Conservation (phyloP, 2,113 vertebrate genomes). For the Boulengeromyrus knoepffleri region DNA sequence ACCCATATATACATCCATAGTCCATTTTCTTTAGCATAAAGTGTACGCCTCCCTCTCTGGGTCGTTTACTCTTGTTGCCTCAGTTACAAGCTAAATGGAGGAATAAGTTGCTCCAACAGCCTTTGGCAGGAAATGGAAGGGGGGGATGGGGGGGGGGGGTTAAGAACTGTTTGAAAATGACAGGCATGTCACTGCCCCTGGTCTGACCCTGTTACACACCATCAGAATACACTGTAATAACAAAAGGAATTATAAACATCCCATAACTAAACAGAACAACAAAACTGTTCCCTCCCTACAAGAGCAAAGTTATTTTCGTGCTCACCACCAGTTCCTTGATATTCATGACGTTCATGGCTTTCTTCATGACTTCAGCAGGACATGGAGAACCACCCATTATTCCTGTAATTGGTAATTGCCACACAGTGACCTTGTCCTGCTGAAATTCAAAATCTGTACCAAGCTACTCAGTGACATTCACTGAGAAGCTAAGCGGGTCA, state of each 20-base stretch:
- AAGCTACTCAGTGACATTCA: neutral
- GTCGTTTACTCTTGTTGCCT: neutral
- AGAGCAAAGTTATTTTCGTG: neutral
- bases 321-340: slow-evolving; percentile 70
- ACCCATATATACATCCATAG: neutral
- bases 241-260: neutral
- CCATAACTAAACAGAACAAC: neutral
- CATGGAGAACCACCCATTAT: slow-evolving; percentile 73
- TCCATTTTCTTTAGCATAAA: neutral
- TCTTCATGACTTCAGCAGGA: slow-evolving; percentile 70
- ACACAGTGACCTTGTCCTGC: neutral
- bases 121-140: neutral
- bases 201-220: neutral
- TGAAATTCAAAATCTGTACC: neutral
- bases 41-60: neutral
- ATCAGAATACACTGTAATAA: neutral
- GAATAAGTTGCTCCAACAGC: neutral
- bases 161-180: neutral
- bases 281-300: neutral
- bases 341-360: slow-evolving; percentile 56
- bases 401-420: slow-evolving; percentile 49
- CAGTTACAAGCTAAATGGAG: neutral
- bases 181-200: neutral
- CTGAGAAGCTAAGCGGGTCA: neutral
- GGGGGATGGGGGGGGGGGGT: too few species aligned